Evolutionary conservation across 2,888 invertebrate species (phyloP).

Genomic region (Palloptera scutellata): DNA sequence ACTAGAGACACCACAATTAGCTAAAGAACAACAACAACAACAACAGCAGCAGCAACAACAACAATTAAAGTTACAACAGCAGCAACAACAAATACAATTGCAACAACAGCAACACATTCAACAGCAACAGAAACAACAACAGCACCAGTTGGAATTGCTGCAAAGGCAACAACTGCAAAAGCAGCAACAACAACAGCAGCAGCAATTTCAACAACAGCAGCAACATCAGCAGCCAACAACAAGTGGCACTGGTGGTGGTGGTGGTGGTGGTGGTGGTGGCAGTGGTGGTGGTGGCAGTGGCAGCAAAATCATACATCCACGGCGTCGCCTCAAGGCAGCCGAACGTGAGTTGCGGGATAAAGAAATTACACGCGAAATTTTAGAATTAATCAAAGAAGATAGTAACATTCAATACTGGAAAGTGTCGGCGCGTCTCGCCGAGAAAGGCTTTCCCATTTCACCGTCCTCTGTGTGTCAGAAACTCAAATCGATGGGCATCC

Average conservation of each 20-base stretch:
- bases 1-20: background rate
- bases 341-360: conserved; percentile 60
- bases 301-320: conserved; percentile 41
- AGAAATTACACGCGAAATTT: conserved; percentile 61
- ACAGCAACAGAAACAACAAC: conserved; percentile 42
- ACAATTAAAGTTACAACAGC: conserved; percentile 40
- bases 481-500: conserved; percentile 62
- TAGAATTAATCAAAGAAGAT: conserved; percentile 61
- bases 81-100: conserved; percentile 41
- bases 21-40: conserved; percentile 36
- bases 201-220: conserved; percentile 37
- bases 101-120: conserved; percentile 41
- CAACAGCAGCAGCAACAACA: conserved; percentile 41
- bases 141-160: conserved; percentile 38
- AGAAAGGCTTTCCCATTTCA: conserved; percentile 62
- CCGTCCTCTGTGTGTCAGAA: conserved; percentile 63
- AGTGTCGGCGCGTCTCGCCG: conserved; percentile 61
- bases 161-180: conserved; percentile 40
- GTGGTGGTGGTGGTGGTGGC: conserved; percentile 22
- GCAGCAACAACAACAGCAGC: conserved; percentile 39
- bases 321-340: conserved; percentile 59
- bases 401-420: conserved; percentile 64
- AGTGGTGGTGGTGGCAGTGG: conserved; percentile 20
- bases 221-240: conserved; percentile 25
- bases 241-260: background rate